Base-by-base conservation (phyloP, 2,797 vertebrate genomes). In the Pseudomugil tenellus region DNA sequence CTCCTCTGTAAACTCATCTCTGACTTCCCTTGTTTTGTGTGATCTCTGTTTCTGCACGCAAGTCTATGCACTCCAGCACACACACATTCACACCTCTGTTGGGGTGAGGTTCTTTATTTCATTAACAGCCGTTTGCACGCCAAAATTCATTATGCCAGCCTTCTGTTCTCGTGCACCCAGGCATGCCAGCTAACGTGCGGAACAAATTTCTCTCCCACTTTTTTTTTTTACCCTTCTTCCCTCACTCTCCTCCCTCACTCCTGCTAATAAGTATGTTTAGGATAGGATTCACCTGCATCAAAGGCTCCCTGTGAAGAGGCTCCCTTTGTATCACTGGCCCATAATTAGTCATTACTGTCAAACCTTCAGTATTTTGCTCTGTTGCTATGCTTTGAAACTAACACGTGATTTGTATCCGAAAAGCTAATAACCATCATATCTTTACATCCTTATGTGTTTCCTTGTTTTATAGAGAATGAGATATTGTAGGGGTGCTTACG, bases 71-170 rank as follows among this genome's bases (percentile, higher is more conserved):
- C 41, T 59, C 55, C 43, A 51, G 58, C 56, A 77, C 62, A 68
- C 74, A 68, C 74, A 72, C 68, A 70, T 70, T 72, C 70, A 65
- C 86, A 79, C 84, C 85, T 89, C 83, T 83, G 78, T 63, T 58
- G 70, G 88, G 89, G 86, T 73, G 80, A 81, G 85, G 87, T 83
- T 88, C 87, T 87, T 91, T 90, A 93, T 93, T 92, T 87, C 86
- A 92, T 92, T 91, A 92, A 85, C 84, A 86, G 87, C 85, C 68
- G 67, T 78, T 87, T 77, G 83, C 87, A 89, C 55, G 89, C 89
- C 91, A 92, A 90, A 91, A 89, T 90, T 89, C 85, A 93, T 93
- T 92, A 92, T 91, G 82, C 89, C 87, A 89, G 53, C 90, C 88
- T 91, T 92, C 91, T 93, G 91, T 93, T 91, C 88, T 85, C 49